A percentile compares a stretch with the other conserved stretches of the same genome.
These are phyloP conservation scores for Trypoxylon attenuatum DNA, from an alignment of 2,888 invertebrate genomes.

Conservation along the genomic window DNA sequence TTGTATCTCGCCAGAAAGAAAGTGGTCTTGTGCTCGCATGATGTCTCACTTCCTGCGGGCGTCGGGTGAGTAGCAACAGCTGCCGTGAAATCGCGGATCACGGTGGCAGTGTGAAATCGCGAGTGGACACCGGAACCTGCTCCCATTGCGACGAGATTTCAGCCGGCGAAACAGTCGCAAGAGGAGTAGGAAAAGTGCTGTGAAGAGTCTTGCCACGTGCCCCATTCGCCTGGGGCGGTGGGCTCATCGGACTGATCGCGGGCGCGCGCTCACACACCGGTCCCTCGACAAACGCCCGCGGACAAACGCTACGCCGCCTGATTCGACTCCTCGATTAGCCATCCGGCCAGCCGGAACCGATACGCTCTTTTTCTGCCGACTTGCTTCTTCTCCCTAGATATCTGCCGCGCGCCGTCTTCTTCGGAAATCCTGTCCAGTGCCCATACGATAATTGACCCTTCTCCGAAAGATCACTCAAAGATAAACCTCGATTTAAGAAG, in stretches of 20 bases:
- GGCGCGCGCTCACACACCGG: neutral
- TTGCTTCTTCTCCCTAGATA: neutral
- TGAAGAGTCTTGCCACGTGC: slow-evolving; percentile 24
- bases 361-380: neutral
- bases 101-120: slow-evolving; percentile 60
- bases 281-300: neutral
- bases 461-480: neutral
- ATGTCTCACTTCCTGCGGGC: slow-evolving; percentile 62
- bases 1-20: slow-evolving; percentile 64
- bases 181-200: no score
- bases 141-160: slow-evolving; percentile 40
- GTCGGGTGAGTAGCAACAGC: slow-evolving; percentile 60
- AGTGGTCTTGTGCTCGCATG: slow-evolving; percentile 48
- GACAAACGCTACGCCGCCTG: neutral
- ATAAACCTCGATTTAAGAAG: neutral
- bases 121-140: slow-evolving; percentile 37
- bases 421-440: no score
- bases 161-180: slow-evolving; percentile 24
- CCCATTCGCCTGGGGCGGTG: neutral
- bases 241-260: neutral
- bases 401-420: no score
- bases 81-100: slow-evolving; percentile 59
- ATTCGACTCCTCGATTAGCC: neutral
- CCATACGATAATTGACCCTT: no score
- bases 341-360: neutral